phyloP scores from a whole-genome alignment of 2,113 vertebrate species.

The Tiliqua scincoides region DNA sequence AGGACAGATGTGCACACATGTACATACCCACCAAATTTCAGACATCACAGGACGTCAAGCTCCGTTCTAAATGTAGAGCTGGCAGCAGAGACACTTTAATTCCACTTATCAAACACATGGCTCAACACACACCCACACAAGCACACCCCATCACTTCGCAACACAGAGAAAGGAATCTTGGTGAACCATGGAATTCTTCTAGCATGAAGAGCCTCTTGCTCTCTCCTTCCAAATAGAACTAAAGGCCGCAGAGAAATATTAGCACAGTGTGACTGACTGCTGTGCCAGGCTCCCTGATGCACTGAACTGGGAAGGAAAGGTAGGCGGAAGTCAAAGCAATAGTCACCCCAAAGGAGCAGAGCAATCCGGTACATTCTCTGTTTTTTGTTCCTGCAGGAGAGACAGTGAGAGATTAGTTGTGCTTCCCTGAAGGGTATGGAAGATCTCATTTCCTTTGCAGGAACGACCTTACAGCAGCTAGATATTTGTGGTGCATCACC shows the following conservation, averaged over 20 bases:
- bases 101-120: conserved; percentile 34
- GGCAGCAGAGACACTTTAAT: conserved; percentile 63
- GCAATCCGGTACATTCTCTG: conserved; percentile 54
- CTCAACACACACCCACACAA: background rate
- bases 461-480: conserved; percentile 67
- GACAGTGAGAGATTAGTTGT: conserved; percentile 73
- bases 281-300: conserved; percentile 42
- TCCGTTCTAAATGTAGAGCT: conserved; percentile 33
- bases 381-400: conserved; percentile 71
- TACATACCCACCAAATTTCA: conserved; percentile 14
- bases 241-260: conserved; percentile 64
- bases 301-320: conserved; percentile 50
- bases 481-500: conserved; percentile 54
- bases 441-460: conserved; percentile 62
- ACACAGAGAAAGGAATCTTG: conserved; percentile 15
- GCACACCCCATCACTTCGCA: background rate
- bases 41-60: conserved; percentile 9
- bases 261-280: conserved; percentile 16
- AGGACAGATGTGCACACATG: background rate
- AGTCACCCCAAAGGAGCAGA: conserved; percentile 58
- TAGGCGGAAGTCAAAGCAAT: conserved; percentile 61
- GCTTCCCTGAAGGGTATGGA: conserved; percentile 60
- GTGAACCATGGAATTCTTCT: conserved; percentile 56
- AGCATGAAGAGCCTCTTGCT: conserved; percentile 53
- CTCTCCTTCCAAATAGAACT: conserved; percentile 63